These are phyloP conservation scores for Riptortus pedestris DNA, from an alignment of 1,140 invertebrate genomes.

Conservation along the genomic window DNA sequence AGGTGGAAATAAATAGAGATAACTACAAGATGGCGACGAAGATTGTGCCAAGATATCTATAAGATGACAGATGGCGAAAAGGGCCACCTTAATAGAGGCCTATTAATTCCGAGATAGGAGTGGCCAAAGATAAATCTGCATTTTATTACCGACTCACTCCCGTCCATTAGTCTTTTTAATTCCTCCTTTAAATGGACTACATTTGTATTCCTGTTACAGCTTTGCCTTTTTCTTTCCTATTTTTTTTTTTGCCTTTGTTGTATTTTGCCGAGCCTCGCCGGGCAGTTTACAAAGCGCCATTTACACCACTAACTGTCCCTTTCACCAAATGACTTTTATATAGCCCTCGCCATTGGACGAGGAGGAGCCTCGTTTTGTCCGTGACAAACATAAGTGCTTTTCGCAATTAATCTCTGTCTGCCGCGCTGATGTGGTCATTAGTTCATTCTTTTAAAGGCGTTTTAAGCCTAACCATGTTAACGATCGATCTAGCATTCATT, in stretches of 20 bases:
- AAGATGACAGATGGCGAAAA: not conserved
- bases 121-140: constrained; percentile 18
- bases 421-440: too few species aligned
- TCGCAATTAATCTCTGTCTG: too few species aligned
- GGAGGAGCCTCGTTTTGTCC: too few species aligned
- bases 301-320: not conserved
- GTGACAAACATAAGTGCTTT: too few species aligned
- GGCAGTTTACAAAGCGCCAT: not conserved
- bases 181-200: constrained; percentile 25
- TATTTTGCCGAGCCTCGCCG: too few species aligned
- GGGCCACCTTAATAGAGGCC: not conserved
- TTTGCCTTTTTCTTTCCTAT: not conserved
- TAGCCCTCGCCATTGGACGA: too few species aligned
- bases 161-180: constrained; percentile 23
- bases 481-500: too few species aligned
- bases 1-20: too few species aligned
- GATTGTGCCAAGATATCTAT: too few species aligned
- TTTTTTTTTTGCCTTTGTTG: not conserved
- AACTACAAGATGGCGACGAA: too few species aligned
- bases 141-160: constrained; percentile 18
- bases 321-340: not conserved
- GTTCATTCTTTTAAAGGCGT: too few species aligned
- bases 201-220: constrained; percentile 18
- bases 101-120: not conserved
- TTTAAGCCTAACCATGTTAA: too few species aligned